These are phyloP conservation scores for Noturus placidus DNA, from an alignment of 2,113 vertebrate genomes.

Conservation along the genomic window DNA sequence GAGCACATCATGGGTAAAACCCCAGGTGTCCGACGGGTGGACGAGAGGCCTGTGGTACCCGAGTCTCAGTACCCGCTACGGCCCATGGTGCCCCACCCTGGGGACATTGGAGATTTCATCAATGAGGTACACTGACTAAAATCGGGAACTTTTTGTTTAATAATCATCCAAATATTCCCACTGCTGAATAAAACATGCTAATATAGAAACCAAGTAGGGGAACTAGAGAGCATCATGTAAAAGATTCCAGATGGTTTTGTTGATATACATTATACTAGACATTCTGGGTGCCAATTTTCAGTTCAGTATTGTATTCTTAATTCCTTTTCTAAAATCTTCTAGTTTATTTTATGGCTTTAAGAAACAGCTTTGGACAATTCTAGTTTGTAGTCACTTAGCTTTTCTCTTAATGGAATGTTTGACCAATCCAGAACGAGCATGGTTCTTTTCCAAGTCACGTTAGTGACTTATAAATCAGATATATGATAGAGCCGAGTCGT, in stretches of 20 bases:
- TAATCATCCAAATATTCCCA: neutral
- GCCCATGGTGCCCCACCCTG: constrained; percentile 90
- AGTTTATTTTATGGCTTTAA: neutral
- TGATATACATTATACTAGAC: neutral
- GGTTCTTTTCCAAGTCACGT: neutral
- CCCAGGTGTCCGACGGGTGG: constrained; percentile 87
- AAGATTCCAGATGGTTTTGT: neutral
- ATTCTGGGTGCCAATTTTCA: neutral
- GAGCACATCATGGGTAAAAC: constrained; percentile 92
- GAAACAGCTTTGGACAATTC: neutral
- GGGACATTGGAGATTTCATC: constrained; percentile 98
- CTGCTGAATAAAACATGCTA: neutral
- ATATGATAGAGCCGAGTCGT: neutral
- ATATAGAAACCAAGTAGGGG: neutral
- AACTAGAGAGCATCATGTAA: neutral
- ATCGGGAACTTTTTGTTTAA: neutral
- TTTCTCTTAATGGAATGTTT: neutral
- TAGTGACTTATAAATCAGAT: neutral
- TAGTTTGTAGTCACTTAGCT: neutral
- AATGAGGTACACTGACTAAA: constrained; percentile 78
- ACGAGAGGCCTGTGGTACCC: constrained; percentile 90
- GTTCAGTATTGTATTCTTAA: neutral
- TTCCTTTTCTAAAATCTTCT: neutral
- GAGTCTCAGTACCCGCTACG: constrained; percentile 93
- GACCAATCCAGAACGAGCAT: neutral